These are phyloP conservation scores for Mustela lutreola DNA, from an alignment of 2,113 vertebrate species.

Conservation along the genomic window DNA sequence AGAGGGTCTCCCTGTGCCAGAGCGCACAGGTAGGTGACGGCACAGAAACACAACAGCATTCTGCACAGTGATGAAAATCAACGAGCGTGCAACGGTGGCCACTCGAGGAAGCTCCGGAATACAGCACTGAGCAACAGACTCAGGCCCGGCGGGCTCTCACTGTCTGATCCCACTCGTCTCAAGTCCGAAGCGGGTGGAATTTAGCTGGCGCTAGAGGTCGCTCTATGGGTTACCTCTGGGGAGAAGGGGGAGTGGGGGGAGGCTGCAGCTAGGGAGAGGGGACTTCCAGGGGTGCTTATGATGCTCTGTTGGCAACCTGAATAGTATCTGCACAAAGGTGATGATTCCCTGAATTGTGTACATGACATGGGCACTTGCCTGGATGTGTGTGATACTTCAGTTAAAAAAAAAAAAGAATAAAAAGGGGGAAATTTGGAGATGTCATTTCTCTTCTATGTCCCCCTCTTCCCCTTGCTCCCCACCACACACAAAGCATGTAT, in stretches of 20 bases:
- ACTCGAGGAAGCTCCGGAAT: not conserved
- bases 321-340: not conserved
- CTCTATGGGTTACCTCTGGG: no score
- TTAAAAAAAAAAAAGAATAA: not conserved
- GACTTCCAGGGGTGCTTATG: not conserved
- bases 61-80: not conserved
- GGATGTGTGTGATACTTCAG: not conserved
- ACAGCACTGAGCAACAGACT: not conserved
- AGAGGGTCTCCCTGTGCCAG: not conserved
- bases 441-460: not conserved
- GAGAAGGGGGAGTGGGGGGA: rapidly evolving
- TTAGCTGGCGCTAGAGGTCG: not conserved
- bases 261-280: no score
- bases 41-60: not conserved
- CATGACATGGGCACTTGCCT: not conserved
- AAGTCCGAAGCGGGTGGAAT: not conserved
- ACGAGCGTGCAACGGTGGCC: not conserved
- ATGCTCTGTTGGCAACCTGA: not conserved
- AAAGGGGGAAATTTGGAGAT: not conserved
- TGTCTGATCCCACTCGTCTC: not conserved
- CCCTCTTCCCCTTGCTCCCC: not conserved
- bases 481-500: not conserved
- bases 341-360: not conserved
- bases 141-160: not conserved
- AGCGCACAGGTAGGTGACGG: not conserved